A percentile compares a stretch with the other conserved stretches of the same genome.
These are phyloP conservation scores for Agrypnus murinus DNA, from an alignment of 2,888 invertebrate genomes.

Conservation along the genomic window DNA sequence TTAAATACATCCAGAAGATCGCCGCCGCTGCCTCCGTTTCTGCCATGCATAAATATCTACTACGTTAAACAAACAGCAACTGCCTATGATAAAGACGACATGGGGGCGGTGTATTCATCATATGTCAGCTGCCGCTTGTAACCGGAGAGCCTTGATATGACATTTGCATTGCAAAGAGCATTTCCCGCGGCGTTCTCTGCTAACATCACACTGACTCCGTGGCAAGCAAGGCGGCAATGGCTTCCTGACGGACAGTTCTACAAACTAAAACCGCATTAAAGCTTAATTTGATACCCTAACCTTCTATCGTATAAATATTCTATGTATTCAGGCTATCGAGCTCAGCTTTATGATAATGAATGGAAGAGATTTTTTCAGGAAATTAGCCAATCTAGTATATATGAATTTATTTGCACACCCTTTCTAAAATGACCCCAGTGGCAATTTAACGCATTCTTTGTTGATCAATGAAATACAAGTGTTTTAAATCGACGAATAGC, in stretches of 20 bases:
- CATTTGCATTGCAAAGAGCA: constrained; percentile 46
- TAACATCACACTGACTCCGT: constrained; percentile 25
- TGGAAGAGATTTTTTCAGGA: too few species aligned
- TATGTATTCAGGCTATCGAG: too few species aligned
- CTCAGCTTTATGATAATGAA: too few species aligned
- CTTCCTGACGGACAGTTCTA: constrained; percentile 35
- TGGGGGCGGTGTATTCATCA: constrained; percentile 38
- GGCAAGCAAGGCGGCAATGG: constrained; percentile 12
- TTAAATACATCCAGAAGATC: constrained; percentile 40
- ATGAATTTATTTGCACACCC: too few species aligned
- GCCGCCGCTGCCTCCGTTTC: constrained; percentile 7
- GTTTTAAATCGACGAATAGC: too few species aligned
- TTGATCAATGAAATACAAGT: too few species aligned
- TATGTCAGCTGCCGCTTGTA: constrained; percentile 43
- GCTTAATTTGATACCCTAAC: neutral
- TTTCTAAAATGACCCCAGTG: too few species aligned
- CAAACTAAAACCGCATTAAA: constrained; percentile 20
- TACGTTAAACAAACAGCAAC: constrained; percentile 34
- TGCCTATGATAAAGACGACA: constrained; percentile 35
- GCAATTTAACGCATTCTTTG: too few species aligned
- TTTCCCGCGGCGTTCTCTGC: constrained; percentile 30
- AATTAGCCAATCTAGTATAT: too few species aligned
- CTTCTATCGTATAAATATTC: too few species aligned
- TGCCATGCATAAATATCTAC: constrained; percentile 29
- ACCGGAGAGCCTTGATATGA: constrained; percentile 41